phyloP scores from a whole-genome alignment of 1,140 invertebrate species.

The Chymomyza costata region DNA sequence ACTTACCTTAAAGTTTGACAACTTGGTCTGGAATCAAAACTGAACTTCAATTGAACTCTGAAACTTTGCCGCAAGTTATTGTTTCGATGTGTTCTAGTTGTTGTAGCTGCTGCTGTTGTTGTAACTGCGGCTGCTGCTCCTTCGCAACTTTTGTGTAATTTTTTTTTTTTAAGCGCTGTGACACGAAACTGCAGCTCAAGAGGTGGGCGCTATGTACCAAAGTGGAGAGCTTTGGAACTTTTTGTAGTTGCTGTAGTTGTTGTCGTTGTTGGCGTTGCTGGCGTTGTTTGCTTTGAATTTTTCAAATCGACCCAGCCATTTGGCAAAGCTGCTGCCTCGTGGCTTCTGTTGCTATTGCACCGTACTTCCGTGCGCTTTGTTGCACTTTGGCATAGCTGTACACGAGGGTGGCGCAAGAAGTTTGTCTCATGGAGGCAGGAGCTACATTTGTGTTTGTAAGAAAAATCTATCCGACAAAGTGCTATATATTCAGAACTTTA shows the following conservation, averaged over 20 bases:
- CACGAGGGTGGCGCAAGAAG: constrained; percentile 24
- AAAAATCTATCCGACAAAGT: too few relatives aligned
- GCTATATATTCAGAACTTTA: too few relatives aligned
- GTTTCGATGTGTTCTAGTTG: constrained; percentile 28
- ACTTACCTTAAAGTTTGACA: constrained; percentile 4
- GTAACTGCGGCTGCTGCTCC: constrained; percentile 12
- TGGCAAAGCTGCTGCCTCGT: constrained; percentile 41
- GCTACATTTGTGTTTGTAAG: too few relatives aligned
- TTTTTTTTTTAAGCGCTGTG: constrained; percentile 44
- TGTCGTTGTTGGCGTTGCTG: constrained; percentile 27
- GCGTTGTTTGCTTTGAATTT: constrained; percentile 58
- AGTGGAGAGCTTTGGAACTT: constrained; percentile 37
- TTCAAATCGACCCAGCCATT: constrained; percentile 58
- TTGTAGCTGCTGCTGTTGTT: background rate
- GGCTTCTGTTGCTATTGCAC: constrained; percentile 23
- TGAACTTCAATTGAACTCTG: constrained; percentile 19
- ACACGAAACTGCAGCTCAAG: background rate
- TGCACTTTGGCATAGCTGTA: constrained; percentile 39
- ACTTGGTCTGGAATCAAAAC: too few relatives aligned
- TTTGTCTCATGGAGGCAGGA: too few relatives aligned
- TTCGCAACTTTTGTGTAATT: constrained; percentile 54
- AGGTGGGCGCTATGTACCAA: constrained; percentile 17
- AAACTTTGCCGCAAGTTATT: constrained; percentile 23
- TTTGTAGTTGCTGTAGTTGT: constrained; percentile 17
- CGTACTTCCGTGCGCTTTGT: constrained; percentile 54